A percentile compares a stretch with the other conserved stretches of the same genome.
These are phyloP conservation scores for Cantharis rustica DNA, from an alignment of 2,888 invertebrate genomes.

Conservation along the genomic window DNA sequence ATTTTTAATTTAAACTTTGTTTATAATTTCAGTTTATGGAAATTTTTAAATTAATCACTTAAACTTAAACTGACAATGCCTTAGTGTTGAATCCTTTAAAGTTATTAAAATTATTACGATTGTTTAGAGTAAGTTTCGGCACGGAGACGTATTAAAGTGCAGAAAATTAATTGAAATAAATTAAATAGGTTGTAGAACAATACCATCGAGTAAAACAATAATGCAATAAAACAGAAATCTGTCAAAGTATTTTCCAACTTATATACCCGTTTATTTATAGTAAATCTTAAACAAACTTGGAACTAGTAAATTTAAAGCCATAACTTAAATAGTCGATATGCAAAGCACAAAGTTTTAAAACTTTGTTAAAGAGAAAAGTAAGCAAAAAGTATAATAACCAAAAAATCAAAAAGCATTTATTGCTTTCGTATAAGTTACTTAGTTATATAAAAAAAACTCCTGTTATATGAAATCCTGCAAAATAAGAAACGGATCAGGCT, in stretches of 20 bases:
- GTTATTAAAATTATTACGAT: neutral
- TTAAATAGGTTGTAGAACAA: slow-evolving; percentile 25
- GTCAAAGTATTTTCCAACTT: slow-evolving; percentile 38
- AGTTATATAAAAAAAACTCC: slow-evolving; percentile 33
- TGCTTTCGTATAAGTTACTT: slow-evolving; percentile 29
- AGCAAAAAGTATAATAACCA: slow-evolving; percentile 27
- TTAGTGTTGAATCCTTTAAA: neutral
- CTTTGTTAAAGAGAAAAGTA: slow-evolving; percentile 32
- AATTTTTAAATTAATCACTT: neutral
- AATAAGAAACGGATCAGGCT: slow-evolving; percentile 42
- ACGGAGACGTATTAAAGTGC: neutral
- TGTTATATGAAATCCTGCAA: slow-evolving; percentile 35
- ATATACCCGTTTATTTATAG: slow-evolving; percentile 40
- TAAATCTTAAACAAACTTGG: slow-evolving; percentile 33
- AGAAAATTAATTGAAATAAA: neutral
- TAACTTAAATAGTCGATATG: slow-evolving; percentile 25
- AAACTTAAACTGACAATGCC: neutral
- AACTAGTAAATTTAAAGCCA: slow-evolving; percentile 27
- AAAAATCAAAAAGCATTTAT: slow-evolving; percentile 28
- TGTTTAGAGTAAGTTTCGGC: neutral
- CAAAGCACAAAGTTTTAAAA: slow-evolving; percentile 30
- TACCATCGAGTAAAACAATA: slow-evolving; percentile 34
- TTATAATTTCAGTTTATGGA: neutral
- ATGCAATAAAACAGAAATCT: slow-evolving; percentile 38
- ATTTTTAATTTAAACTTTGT: neutral